Percentiles rank a stretch among this genome's conserved stretches.
These are phyloP conservation scores for Capromys pilorides DNA, from an alignment of 2,797 vertebrate genomes.

Conservation along the genomic window DNA sequence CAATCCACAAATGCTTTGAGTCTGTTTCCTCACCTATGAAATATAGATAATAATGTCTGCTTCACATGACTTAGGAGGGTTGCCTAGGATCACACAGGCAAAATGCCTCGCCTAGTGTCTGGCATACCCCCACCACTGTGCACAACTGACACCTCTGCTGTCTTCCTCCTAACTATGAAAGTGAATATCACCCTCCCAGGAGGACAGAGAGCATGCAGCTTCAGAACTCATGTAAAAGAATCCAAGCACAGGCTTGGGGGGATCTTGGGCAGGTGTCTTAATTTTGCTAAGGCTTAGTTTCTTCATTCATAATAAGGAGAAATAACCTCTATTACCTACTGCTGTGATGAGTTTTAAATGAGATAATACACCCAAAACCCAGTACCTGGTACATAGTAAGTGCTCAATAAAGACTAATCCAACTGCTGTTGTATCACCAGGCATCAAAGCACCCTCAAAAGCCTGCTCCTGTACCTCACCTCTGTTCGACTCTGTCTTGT, in stretches of 20 bases:
- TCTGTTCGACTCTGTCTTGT: neutral
- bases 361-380: neutral
- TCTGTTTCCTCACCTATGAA: neutral
- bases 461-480: neutral
- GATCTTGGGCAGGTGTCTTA: neutral
- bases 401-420: neutral
- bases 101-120: neutral
- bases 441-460: neutral
- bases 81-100: neutral
- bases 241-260: neutral
- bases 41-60: neutral
- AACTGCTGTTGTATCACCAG: neutral
- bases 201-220: neutral
- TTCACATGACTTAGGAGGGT: neutral
- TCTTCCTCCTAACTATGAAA: neutral
- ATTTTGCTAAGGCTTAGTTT: slow-evolving; percentile 35
- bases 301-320: neutral
- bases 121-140: neutral
- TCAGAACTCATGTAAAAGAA: neutral
- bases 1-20: neutral
- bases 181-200: neutral
- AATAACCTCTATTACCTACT: neutral
- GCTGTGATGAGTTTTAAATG: slow-evolving; percentile 7
- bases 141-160: neutral
- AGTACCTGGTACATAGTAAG: neutral